Conservation (phyloP, 2,888 invertebrate species). For the Linnaemya tessellans region DNA sequence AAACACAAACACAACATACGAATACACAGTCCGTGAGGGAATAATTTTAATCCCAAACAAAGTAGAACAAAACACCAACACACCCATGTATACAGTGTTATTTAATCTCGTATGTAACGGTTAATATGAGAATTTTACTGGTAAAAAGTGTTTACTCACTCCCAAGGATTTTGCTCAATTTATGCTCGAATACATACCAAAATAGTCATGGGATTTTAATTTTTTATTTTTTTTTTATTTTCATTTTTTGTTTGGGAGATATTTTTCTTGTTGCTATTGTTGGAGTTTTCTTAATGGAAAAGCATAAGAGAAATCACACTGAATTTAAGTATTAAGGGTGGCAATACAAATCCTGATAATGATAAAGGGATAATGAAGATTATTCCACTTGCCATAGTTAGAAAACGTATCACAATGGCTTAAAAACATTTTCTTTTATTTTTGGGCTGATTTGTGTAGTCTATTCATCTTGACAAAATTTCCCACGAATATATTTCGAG, state of each 20-base stretch:
- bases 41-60: conserved; percentile 30
- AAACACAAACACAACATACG: not conserved
- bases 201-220: conserved; percentile 14
- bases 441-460: too few relatives aligned
- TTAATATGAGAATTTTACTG: conserved; percentile 33
- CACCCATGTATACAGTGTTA: not conserved
- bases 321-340: conserved; percentile 25
- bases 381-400: not conserved
- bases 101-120: conserved; percentile 9
- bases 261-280: conserved; percentile 17
- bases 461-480: too few relatives aligned
- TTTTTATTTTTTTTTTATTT: too few relatives aligned
- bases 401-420: not conserved
- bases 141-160: not conserved
- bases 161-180: conserved; percentile 28
- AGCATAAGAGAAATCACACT: not conserved
- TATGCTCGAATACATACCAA: conserved; percentile 50
- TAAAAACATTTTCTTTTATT: too few relatives aligned
- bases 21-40: not conserved
- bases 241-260: conserved; percentile 8
- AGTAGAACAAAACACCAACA: conserved; percentile 13
- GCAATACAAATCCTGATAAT: conserved; percentile 20
- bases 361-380: conserved; percentile 30
- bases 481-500: too few relatives aligned
- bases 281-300: conserved; percentile 30